Conservation (phyloP, 2,797 vertebrate genomes). For the Austrolebias charrua region DNA sequence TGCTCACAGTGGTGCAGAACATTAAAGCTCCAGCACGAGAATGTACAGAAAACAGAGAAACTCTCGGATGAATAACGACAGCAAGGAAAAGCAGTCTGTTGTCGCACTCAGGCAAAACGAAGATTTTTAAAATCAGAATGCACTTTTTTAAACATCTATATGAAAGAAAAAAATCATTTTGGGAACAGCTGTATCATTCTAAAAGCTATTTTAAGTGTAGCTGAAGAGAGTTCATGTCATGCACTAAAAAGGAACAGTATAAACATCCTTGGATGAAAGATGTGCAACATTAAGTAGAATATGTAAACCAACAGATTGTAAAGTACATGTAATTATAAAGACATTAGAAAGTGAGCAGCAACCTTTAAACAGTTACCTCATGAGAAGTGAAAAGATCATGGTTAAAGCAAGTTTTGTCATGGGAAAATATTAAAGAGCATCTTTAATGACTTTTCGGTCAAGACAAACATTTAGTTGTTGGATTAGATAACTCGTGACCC, state of each 20-base stretch:
- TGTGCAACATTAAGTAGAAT: too few relatives aligned
- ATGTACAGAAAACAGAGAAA: slow-evolving; percentile 8
- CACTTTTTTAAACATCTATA: too few relatives aligned
- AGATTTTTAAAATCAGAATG: neutral
- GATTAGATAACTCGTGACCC: neutral
- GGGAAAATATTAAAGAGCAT: neutral
- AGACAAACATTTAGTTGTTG: neutral
- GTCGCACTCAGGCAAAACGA: neutral
- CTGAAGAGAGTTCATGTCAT: neutral
- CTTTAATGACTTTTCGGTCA: neutral
- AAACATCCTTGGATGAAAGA: neutral
- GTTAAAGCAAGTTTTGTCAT: neutral
- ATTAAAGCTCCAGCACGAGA: slow-evolving; percentile 20
- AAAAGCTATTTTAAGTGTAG: neutral
- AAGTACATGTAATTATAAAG: too few relatives aligned
- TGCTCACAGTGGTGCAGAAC: slow-evolving; percentile 35
- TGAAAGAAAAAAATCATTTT: neutral
- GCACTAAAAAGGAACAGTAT: neutral
- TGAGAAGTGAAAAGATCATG: neutral
- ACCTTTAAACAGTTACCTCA: neutral
- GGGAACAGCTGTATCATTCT: neutral
- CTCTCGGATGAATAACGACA: slow-evolving; percentile 1
- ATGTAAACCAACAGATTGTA: too few relatives aligned
- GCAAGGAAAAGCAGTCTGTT: neutral
- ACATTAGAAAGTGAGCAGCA: neutral